Conservation (phyloP, 2,797 vertebrate species). For the Macrochelys suwanniensis region DNA sequence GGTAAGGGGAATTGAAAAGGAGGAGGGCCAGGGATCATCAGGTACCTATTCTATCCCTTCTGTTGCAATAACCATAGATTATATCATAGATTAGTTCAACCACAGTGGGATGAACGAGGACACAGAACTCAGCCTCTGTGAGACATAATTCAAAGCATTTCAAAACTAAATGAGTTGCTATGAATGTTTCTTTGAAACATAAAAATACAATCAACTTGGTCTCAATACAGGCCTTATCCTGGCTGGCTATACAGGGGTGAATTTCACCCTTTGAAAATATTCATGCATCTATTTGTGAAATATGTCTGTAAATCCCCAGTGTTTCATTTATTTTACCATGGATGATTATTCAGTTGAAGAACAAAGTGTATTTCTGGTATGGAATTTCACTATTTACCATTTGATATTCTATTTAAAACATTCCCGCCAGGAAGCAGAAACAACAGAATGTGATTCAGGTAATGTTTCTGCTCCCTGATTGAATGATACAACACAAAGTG, state of each 20-base stretch:
- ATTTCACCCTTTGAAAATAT: background rate
- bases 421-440: background rate
- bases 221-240: background rate
- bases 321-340: background rate
- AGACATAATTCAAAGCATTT: background rate
- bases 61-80: background rate
- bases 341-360: background rate
- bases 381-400: background rate
- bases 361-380: background rate
- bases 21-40: background rate
- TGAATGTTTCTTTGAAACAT: background rate
- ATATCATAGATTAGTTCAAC: too few relatives aligned
- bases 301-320: background rate
- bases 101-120: background rate
- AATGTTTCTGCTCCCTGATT: background rate
- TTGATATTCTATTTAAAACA: background rate
- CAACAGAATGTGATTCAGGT: background rate
- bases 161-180: background rate
- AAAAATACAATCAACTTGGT: background rate
- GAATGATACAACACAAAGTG: background rate
- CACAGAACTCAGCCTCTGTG: fast-evolving
- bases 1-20: fast-evolving
- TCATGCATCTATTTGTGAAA: background rate
- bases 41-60: background rate
- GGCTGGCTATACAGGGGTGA: background rate